A percentile compares a stretch with the other conserved stretches of the same genome.
Evolutionary conservation across 2,113 vertebrate genomes (phyloP).

Genomic region (Empidonax alnorum): DNA sequence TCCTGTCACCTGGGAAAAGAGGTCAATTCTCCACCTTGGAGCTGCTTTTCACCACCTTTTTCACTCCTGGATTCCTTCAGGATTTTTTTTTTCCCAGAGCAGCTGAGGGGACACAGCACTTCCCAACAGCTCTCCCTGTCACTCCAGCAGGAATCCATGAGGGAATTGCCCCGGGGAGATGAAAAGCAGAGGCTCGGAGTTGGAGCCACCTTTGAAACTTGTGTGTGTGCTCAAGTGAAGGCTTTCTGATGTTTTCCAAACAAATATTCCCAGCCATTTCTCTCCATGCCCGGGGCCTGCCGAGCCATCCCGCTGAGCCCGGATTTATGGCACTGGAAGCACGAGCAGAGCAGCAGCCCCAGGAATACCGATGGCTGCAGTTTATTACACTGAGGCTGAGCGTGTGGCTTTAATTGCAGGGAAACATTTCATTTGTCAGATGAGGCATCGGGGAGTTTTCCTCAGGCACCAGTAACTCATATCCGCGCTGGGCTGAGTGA

Average conservation of each 20-base stretch:
- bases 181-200: constrained; percentile 24
- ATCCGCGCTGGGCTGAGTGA: constrained; percentile 66
- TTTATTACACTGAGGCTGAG: constrained; percentile 76
- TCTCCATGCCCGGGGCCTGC: constrained; percentile 65
- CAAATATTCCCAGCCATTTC: constrained; percentile 74
- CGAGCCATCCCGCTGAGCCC: constrained; percentile 68
- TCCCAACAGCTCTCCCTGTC: neutral
- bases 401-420: constrained; percentile 78
- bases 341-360: constrained; percentile 63
- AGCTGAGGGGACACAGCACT: neutral
- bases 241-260: constrained; percentile 77
- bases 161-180: neutral
- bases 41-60: no score
- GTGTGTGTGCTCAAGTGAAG: constrained; percentile 67
- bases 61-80: neutral
- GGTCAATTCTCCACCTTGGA: neutral
- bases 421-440: constrained; percentile 79
- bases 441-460: constrained; percentile 74
- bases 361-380: constrained; percentile 75
- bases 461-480: constrained; percentile 73
- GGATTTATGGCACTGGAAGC: constrained; percentile 76
- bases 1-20: neutral
- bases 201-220: constrained; percentile 26
- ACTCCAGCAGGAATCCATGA: neutral
- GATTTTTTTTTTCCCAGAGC: neutral